Evolutionary conservation across 2,113 vertebrate species (phyloP), one percentile per base, ranked within the genome.

Genomic region (Malaclemys terrapin): DNA sequence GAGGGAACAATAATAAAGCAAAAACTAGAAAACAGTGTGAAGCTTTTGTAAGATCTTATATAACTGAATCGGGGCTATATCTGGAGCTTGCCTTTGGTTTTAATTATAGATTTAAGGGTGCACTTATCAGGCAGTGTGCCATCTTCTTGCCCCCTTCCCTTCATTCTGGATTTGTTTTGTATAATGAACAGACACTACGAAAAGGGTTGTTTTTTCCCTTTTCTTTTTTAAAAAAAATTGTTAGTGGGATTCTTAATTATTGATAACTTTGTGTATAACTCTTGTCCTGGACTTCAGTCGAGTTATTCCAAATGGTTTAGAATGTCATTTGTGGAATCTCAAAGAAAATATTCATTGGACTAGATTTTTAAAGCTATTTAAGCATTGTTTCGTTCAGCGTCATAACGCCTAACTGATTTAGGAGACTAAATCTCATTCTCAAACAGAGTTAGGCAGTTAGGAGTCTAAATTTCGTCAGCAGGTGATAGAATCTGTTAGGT

Each of bases 101-200:
- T 95, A 91, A 96, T 97, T 95, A 96, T 97, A 97, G 97, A 96
- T 95, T 96, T 93, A 96, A 78, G 53, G 96, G 94, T 81, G 94
- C 85, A 86, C 92, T 97, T 95, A 84, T 94, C 1, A 2, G 97
- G 96, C 96, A 96, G 92, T 5, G 10, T 87, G 96, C 96, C 94
- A 93, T 95, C 94, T 94, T 93, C 94, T 84, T 95, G 93, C 91
- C 97, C 97, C 91, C 47, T 91, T 97, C 81, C 87, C 91, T 93
- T 92, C 62, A 87, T 91, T 97, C 96, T 95, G 42, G 65, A 94
- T 87, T 96, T 82, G 65, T 49, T 81, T 92, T 95, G 96, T 97
- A 90, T 96, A 97, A 95, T 62, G 89, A 97, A 86, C 87, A 89
- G 89, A 89, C 81, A 89, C 97, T 93, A 96, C 86, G 87, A 93